phyloP scores from a whole-genome alignment of 2,888 invertebrate species.

The Thecophora atra region DNA sequence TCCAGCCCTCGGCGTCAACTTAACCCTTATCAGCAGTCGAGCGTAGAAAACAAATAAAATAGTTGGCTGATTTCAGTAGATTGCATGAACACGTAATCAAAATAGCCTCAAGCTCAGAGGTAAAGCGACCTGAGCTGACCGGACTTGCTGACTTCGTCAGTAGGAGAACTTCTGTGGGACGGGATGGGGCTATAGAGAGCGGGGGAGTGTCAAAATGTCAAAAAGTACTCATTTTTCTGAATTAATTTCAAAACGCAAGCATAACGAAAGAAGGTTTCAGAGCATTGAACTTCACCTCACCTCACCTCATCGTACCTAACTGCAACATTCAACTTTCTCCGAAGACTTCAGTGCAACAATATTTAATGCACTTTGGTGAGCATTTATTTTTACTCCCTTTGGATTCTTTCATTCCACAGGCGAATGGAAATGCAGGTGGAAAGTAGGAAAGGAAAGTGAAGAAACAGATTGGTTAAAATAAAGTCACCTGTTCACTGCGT shows the following conservation, averaged over 20 bases:
- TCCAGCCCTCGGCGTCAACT: background rate
- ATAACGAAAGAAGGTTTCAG: too few species aligned
- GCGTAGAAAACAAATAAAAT: slow-evolving; percentile 2
- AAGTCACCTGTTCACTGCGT: background rate
- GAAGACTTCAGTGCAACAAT: background rate
- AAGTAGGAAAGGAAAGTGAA: too few species aligned
- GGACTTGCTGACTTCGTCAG: background rate
- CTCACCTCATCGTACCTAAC: background rate
- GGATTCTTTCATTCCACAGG: too few species aligned
- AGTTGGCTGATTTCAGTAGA: background rate
- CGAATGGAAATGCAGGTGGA: too few species aligned
- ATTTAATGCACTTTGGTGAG: slow-evolving; percentile 9
- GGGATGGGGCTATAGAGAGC: too few species aligned
- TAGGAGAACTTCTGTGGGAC: too few species aligned
- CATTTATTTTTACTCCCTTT: background rate
- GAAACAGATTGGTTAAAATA: background rate
- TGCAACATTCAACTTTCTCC: background rate
- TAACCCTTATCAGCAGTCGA: background rate
- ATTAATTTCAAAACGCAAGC: too few species aligned
- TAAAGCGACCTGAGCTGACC: background rate
- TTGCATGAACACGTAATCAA: background rate
- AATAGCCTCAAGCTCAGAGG: background rate
- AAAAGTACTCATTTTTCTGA: too few species aligned
- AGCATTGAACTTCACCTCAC: background rate
- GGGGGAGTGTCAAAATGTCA: too few species aligned